phyloP scores from a whole-genome alignment of 2,113 vertebrate genomes.

The Oryzias melastigma region DNA sequence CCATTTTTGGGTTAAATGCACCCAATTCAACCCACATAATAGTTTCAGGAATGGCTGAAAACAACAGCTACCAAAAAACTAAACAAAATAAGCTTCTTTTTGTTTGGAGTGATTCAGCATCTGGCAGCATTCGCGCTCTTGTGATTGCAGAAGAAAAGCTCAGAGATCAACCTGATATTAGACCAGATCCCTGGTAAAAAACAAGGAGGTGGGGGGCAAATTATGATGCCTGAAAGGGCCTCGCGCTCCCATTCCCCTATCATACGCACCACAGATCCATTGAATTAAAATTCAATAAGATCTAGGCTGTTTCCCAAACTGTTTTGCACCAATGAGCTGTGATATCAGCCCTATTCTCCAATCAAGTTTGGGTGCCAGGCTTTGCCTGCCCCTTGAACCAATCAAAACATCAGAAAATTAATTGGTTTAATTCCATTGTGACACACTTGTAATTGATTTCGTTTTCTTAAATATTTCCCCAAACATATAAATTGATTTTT shows the following conservation, averaged over 20 bases:
- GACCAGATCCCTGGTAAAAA: slow-evolving; percentile 28
- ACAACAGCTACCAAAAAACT: slow-evolving; percentile 8
- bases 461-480: not conserved
- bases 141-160: slow-evolving; percentile 25
- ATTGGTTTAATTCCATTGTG: slow-evolving; percentile 42
- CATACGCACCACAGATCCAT: slow-evolving; percentile 55
- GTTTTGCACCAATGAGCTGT: slow-evolving; percentile 71
- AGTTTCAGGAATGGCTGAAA: not conserved
- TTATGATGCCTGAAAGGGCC: slow-evolving; percentile 42
- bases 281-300: slow-evolving; percentile 75
- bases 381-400: slow-evolving; percentile 33
- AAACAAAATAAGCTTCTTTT: not conserved
- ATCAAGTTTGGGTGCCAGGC: slow-evolving; percentile 42
- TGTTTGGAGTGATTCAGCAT: not conserved
- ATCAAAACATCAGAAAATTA: slow-evolving; percentile 44
- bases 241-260: slow-evolving; percentile 44
- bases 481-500: no score
- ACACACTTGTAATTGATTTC: slow-evolving; percentile 20
- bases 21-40: not conserved
- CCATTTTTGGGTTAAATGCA: slow-evolving; percentile 2
- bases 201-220: slow-evolving; percentile 33
- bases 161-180: slow-evolving; percentile 38
- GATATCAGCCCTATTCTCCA: slow-evolving; percentile 63
- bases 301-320: slow-evolving; percentile 61
- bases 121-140: not conserved